Percentiles rank a stretch among this genome's conserved stretches.
Conservation (phyloP, 2,888 invertebrate species). For the Chorisops tibialis region DNA sequence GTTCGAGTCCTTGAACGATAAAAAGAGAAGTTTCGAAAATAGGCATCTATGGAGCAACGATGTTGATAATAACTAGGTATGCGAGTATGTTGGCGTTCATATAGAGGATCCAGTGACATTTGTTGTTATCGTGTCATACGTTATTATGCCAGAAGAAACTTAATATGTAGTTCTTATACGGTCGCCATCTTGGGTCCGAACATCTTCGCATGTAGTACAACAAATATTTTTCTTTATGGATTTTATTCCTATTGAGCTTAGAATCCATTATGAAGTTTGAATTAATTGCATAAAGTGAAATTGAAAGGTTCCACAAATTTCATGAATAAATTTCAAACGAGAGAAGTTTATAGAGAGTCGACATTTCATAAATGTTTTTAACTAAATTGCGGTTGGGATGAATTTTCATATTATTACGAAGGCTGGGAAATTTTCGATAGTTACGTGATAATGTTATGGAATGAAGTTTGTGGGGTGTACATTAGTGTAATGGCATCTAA, state of each 20-base stretch:
- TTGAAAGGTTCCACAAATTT: slow-evolving; percentile 10
- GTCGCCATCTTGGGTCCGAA: background rate
- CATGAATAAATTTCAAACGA: slow-evolving; percentile 6
- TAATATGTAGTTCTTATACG: background rate
- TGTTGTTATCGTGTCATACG: slow-evolving; percentile 15
- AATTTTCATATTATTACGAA: too few relatives aligned
- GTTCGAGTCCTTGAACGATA: slow-evolving; percentile 9
- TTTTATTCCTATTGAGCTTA: background rate
- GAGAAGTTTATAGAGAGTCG: too few relatives aligned
- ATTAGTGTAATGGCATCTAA: too few relatives aligned
- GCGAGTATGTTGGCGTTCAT: too few relatives aligned
- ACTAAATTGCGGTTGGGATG: too few relatives aligned
- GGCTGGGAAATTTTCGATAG: too few relatives aligned
- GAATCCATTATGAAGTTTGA: slow-evolving; percentile 7
- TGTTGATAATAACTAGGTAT: slow-evolving; percentile 14
- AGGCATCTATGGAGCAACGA: slow-evolving; percentile 2
- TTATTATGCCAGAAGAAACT: background rate
- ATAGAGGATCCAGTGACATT: slow-evolving; percentile 11
- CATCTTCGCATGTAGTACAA: background rate
- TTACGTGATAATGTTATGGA: too few relatives aligned
- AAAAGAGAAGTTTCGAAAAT: slow-evolving; percentile 8
- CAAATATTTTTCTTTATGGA: slow-evolving; percentile 13
- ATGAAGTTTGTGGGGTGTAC: too few relatives aligned
- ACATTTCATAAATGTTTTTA: too few relatives aligned
- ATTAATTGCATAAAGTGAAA: slow-evolving; percentile 18